phyloP scores from a whole-genome alignment of 2,888 invertebrate genomes.

The Autographa gamma region DNA sequence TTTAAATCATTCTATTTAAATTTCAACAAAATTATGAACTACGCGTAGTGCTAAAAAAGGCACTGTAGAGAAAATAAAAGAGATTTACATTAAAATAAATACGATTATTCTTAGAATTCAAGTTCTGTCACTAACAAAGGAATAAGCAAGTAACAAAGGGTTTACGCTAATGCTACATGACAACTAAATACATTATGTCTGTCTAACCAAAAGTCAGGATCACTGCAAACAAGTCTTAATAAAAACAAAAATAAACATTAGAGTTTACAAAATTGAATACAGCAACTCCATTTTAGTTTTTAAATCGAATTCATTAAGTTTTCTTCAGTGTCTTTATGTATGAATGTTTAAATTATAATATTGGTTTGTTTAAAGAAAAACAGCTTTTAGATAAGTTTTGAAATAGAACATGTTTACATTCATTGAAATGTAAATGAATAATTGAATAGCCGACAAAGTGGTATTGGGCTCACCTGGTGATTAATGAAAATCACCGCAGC shows the following conservation, averaged over 20 bases:
- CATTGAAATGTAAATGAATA: no score
- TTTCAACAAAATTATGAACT: no score
- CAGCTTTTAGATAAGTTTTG: not conserved
- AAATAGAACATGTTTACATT: no score
- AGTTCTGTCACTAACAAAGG: not conserved
- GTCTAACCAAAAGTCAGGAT: not conserved
- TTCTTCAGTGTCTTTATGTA: not conserved
- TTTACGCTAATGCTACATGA: not conserved
- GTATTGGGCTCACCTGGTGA: no score
- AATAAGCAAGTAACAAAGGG: not conserved
- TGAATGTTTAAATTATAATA: not conserved
- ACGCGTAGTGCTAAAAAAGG: no score
- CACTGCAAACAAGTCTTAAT: not conserved
- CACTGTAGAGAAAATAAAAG: not conserved
- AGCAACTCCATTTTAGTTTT: not conserved
- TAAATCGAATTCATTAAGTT: not conserved
- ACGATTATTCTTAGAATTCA: not conserved
- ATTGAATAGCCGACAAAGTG: no score
- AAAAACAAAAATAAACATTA: not conserved
- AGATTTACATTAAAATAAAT: not conserved
- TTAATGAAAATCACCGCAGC: no score
- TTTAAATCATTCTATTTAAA: no score
- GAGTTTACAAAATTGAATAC: not conserved
- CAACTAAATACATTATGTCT: slow-evolving; percentile 4
- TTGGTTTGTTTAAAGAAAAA: not conserved